Conservation (phyloP, 2,797 vertebrate species). For the Melanogrammus aeglefinus region DNA sequence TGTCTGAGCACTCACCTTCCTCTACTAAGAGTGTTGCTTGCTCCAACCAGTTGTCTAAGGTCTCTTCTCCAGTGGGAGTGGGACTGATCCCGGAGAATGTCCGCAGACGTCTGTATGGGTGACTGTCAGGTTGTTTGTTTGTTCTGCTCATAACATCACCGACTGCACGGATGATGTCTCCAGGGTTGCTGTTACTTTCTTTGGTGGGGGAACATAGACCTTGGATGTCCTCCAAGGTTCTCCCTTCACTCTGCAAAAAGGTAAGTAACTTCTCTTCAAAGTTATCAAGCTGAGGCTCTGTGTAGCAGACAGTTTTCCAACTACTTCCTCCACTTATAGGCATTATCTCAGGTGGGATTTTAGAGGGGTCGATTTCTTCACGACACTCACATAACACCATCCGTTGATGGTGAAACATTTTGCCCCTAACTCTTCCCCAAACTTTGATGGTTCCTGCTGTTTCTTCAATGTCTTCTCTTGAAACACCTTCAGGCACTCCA, state of each 20-base stretch:
- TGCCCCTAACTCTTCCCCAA: conserved; percentile 6
- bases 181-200: background rate
- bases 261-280: background rate
- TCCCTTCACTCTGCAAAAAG: background rate
- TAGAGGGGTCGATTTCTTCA: conserved; percentile 6
- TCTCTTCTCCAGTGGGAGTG: conserved; percentile 8
- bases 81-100: conserved; percentile 11
- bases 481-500: conserved; percentile 2
- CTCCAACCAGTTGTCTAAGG: background rate
- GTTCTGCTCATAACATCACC: background rate
- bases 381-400: conserved; percentile 18
- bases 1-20: conserved; percentile 13
- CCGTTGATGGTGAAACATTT: background rate
- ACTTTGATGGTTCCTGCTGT: conserved; percentile 1
- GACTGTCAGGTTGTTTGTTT: background rate
- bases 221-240: background rate
- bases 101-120: conserved; percentile 3
- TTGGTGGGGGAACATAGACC: background rate
- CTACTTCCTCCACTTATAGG: background rate
- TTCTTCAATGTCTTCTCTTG: background rate
- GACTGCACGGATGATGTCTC: conserved; percentile 2
- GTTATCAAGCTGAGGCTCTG: background rate
- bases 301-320: background rate
- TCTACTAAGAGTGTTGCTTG: conserved; percentile 11
- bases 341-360: conserved; percentile 5